Percentiles rank a stretch among this genome's conserved stretches.
phyloP scores from a whole-genome alignment of 2,888 invertebrate species.

The Coelopa pilipes region DNA sequence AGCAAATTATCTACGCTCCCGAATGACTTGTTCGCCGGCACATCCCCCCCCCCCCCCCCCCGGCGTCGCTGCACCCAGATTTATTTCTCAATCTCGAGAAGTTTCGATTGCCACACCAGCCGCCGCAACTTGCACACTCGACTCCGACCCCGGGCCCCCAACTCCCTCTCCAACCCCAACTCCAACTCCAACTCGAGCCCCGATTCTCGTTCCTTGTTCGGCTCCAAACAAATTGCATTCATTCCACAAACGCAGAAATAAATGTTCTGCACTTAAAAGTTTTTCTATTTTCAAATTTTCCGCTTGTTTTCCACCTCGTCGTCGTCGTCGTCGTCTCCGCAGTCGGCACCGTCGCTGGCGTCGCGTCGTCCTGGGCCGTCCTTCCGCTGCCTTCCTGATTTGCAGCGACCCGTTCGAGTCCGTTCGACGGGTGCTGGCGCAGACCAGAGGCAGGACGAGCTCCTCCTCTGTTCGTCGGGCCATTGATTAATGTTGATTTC shows the following conservation, averaged over 20 bases:
- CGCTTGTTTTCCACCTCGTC: constrained; percentile 20
- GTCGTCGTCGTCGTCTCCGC: not conserved
- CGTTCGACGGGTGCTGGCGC: not conserved
- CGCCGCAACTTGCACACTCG: not conserved
- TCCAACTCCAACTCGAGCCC: not conserved
- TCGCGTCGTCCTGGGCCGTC: not conserved
- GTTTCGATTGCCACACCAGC: constrained; percentile 7
- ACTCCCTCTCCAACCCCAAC: not conserved
- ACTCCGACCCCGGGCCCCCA: not conserved
- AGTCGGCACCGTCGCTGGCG: not conserved
- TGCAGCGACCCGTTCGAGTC: not conserved
- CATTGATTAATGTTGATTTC: constrained; percentile 50
- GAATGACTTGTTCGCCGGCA: constrained; percentile 24
- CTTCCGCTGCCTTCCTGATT: not conserved
- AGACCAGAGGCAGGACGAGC: too few species aligned
- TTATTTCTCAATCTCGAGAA: constrained; percentile 32
- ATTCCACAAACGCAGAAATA: constrained; percentile 40
- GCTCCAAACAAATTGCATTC: constrained; percentile 52
- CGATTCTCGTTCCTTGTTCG: not conserved
- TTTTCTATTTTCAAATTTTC: constrained; percentile 37
- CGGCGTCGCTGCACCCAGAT: constrained; percentile 16
- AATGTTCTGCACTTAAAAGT: constrained; percentile 39
- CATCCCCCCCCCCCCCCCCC: not conserved
- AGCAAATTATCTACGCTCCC: constrained; percentile 20
- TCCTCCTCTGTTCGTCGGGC: constrained; percentile 34